phyloP scores from a whole-genome alignment of 2,113 vertebrate species.

The Dicerorhinus sumatrensis region DNA sequence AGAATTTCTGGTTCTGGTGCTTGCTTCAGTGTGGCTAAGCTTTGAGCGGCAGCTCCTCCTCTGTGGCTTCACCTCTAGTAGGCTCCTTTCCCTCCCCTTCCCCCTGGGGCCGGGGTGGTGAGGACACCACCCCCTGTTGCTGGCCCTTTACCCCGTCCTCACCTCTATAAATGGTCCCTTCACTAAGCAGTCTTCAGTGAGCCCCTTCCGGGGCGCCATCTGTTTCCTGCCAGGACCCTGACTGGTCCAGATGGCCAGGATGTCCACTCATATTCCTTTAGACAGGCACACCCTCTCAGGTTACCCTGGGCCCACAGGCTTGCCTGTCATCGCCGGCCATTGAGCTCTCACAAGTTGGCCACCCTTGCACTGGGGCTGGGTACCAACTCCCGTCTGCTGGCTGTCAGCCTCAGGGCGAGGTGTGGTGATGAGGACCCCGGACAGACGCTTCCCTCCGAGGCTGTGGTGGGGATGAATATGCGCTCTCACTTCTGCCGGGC shows the following conservation, averaged over 20 bases:
- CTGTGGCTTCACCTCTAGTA: neutral
- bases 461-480: neutral
- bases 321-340: neutral
- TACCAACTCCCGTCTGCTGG: neutral
- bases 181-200: neutral
- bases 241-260: neutral
- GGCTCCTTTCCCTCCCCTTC: neutral
- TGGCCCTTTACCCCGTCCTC: neutral
- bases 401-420: neutral
- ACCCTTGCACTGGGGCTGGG: neutral
- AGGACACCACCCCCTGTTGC: neutral
- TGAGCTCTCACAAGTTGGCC: neutral
- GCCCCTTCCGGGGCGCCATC: neutral
- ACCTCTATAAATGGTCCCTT: neutral
- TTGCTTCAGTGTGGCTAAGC: neutral
- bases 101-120: neutral
- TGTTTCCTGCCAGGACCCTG: neutral
- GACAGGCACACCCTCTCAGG: neutral
- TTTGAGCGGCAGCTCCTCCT: neutral
- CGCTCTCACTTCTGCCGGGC: neutral
- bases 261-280: neutral
- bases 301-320: neutral
- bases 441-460: neutral
- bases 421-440: fast-evolving
- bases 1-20: neutral